Conservation (phyloP, 2,888 invertebrate species). For the Serripes groenlandicus region DNA sequence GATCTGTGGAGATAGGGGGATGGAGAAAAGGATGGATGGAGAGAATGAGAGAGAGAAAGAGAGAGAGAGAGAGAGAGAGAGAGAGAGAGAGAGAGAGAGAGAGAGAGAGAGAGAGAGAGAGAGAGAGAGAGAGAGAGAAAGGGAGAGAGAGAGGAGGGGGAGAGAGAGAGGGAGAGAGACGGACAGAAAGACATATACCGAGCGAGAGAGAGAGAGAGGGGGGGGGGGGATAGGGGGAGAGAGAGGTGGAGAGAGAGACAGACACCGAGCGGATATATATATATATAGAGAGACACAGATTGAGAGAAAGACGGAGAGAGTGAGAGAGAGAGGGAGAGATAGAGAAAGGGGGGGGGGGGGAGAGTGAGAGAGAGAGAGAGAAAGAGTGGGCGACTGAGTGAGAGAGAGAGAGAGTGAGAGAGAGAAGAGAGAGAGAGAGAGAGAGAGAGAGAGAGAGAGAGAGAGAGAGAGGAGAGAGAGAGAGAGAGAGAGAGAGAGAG, state of each 20-base stretch:
- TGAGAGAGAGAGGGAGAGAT: too few species aligned
- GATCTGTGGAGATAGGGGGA: too few species aligned
- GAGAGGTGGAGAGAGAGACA: neutral
- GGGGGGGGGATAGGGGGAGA: too few species aligned
- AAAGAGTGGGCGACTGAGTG: neutral
- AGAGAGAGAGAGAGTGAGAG: neutral
- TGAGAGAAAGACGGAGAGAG: neutral
- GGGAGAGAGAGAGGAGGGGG: neutral
- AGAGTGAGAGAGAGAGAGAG: neutral
- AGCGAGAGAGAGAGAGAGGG: constrained; percentile 7
- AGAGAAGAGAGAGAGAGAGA: constrained; percentile 1
- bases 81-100: neutral
- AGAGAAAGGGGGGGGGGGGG: neutral
- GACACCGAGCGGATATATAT: neutral
- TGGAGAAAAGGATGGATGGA: neutral
- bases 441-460: constrained; percentile 11
- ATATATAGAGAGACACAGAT: neutral
- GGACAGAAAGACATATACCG: neutral
- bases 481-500: neutral
- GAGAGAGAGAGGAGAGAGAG: constrained; percentile 1
- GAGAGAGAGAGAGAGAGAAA: neutral
- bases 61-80: constrained; percentile 31
- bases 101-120: neutral
- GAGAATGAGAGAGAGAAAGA: constrained; percentile 24
- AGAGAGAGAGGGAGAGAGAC: neutral